Evolutionary conservation across 2,113 vertebrate genomes (phyloP).

Genomic region (Alosa alosa): DNA sequence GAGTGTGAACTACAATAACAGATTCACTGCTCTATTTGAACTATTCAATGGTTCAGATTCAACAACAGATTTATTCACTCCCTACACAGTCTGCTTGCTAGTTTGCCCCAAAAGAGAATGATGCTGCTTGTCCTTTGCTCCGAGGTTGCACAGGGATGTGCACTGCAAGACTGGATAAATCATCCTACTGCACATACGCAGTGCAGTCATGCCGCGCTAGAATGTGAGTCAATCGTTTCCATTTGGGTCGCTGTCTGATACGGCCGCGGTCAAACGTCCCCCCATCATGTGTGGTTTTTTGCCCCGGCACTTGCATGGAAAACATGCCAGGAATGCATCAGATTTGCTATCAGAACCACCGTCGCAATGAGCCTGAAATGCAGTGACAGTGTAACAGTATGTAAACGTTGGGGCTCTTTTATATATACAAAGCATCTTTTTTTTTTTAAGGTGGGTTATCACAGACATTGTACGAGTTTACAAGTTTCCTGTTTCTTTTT

Average conservation of each 20-base stretch:
- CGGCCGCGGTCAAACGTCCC: not conserved
- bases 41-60: no score
- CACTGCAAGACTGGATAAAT: not conserved
- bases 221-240: not conserved
- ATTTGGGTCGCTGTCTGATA: not conserved
- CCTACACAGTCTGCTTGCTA: not conserved
- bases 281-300: not conserved
- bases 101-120: not conserved
- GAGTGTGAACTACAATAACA: not conserved
- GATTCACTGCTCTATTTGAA: no score
- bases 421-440: not conserved
- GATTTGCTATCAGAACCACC: conserved; percentile 21
- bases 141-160: not conserved
- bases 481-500: conserved; percentile 27
- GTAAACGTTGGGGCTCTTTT: not conserved
- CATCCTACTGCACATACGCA: not conserved
- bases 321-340: conserved; percentile 43
- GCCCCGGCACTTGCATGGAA: conserved; percentile 20
- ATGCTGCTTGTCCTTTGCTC: no score
- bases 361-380: not conserved
- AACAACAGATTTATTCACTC: no score
- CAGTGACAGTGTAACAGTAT: not conserved
- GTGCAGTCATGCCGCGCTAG: not conserved
- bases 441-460: not conserved
- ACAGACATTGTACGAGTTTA: not conserved